A percentile compares a stretch with the other conserved stretches of the same genome.
Conservation (phyloP, 92 coral and sea anemone genomes). For the Porites cylindrica region DNA sequence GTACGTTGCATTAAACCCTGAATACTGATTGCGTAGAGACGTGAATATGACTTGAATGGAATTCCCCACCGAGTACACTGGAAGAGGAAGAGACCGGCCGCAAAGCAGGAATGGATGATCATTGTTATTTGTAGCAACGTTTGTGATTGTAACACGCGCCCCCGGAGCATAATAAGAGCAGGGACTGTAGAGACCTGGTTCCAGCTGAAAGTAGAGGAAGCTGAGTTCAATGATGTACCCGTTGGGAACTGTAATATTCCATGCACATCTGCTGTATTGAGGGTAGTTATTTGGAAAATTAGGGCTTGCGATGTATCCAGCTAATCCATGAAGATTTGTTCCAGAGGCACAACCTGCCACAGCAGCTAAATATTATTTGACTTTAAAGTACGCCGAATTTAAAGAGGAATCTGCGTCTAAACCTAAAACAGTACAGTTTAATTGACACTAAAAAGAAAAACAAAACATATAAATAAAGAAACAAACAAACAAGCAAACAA, state of each 20-base stretch:
- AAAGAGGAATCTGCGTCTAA: too few relatives aligned
- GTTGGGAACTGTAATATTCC: conserved; percentile 41
- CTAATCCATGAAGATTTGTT: not conserved
- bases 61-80: not conserved
- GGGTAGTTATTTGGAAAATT: conserved; percentile 27
- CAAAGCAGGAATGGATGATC: not conserved
- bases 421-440: too few relatives aligned
- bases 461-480: too few relatives aligned
- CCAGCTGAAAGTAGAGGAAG: not conserved
- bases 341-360: not conserved
- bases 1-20: not conserved
- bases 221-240: conserved; percentile 2
- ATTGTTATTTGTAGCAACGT: not conserved
- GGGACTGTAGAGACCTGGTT: too few relatives aligned
- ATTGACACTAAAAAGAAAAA: too few relatives aligned
- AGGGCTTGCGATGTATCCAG: conserved; percentile 15
- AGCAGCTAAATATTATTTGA: too few relatives aligned
- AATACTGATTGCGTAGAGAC: not conserved
- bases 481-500: too few relatives aligned
- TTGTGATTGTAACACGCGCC: not conserved
- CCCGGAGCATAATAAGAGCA: too few relatives aligned
- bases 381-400: too few relatives aligned
- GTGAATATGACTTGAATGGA: not conserved
- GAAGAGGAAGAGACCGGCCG: not conserved
- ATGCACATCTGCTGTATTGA: not conserved